phyloP scores from a whole-genome alignment of 2,113 vertebrate species.

The Tragelaphus buxtoni region DNA sequence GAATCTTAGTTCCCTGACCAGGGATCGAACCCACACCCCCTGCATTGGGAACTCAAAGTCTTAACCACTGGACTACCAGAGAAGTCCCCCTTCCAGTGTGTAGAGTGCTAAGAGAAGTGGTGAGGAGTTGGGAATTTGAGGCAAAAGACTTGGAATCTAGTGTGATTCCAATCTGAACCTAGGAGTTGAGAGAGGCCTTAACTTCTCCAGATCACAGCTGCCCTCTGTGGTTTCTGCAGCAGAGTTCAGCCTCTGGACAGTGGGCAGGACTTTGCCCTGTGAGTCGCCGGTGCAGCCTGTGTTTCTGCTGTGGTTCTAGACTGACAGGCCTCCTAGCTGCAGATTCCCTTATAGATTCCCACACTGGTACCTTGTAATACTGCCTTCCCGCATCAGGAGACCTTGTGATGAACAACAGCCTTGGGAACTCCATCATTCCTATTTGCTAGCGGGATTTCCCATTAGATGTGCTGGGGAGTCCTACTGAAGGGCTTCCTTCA shows the following conservation, averaged over 20 bases:
- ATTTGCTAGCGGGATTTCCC: not conserved
- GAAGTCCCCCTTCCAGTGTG: not conserved
- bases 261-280: not conserved
- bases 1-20: not conserved
- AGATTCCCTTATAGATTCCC: not conserved
- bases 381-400: not conserved
- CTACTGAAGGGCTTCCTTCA: not conserved
- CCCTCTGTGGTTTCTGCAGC: not conserved
- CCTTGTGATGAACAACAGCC: not conserved
- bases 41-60: not conserved
- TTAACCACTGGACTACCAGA: not conserved
- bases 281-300: not conserved
- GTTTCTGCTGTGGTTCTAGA: not conserved
- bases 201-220: not conserved
- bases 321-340: not conserved
- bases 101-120: not conserved
- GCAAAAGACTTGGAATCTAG: not conserved
- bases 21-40: not conserved
- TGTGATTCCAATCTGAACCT: not conserved
- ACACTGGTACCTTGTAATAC: too few relatives aligned
- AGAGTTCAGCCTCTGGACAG: not conserved
- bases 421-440: not conserved
- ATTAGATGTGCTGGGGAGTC: not conserved
- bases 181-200: not conserved
- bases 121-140: not conserved